Percentiles rank a stretch among this genome's conserved stretches.
Conservation (phyloP, 2,888 invertebrate genomes). For the Trissolcus brochymenae region DNA sequence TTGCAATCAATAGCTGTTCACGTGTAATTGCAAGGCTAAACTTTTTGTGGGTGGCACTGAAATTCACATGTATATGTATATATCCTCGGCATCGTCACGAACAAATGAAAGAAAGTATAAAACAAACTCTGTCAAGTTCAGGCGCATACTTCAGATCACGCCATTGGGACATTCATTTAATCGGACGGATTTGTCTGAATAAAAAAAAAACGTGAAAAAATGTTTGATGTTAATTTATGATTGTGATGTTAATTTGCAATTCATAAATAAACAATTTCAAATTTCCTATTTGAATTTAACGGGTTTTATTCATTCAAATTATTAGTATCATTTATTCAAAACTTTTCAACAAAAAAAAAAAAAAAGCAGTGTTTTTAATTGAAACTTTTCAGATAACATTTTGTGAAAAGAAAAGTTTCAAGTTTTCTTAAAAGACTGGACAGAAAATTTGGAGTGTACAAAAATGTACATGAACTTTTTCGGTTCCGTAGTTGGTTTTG, state of each 20-base stretch:
- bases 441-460: neutral
- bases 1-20: slow-evolving; percentile 40
- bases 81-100: neutral
- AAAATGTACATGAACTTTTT: neutral
- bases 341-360: neutral
- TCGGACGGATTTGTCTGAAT: too few relatives aligned
- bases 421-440: too few relatives aligned
- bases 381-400: too few relatives aligned
- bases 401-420: too few relatives aligned
- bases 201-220: neutral
- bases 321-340: neutral
- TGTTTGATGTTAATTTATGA: too few relatives aligned
- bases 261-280: neutral
- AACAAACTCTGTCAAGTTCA: slow-evolving; percentile 9
- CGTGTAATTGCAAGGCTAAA: slow-evolving; percentile 38
- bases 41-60: slow-evolving; percentile 33
- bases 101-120: slow-evolving; percentile 10
- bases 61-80: neutral
- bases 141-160: slow-evolving; percentile 9
- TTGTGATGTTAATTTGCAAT: neutral
- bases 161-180: slow-evolving; percentile 1
- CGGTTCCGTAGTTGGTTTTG: neutral
- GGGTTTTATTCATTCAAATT: too few relatives aligned
- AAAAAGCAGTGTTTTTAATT: too few relatives aligned
- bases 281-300: neutral